Evolutionary conservation across 2,113 vertebrate species (phyloP).

Genomic region (Todiramphus saurophagus): DNA sequence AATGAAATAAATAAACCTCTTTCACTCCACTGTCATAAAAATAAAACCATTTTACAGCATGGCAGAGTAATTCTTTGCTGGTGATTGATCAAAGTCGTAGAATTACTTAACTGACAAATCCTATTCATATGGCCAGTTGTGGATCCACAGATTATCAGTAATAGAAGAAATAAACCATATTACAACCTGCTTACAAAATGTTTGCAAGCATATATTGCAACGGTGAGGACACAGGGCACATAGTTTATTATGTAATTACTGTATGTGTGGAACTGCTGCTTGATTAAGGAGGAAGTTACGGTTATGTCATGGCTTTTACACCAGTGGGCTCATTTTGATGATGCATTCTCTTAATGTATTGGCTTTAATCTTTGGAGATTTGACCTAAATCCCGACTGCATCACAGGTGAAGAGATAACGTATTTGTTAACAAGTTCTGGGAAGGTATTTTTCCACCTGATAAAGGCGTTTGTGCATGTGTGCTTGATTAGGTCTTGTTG

Average conservation of each 20-base stretch:
- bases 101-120: not conserved
- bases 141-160: not conserved
- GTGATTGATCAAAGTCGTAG: not conserved
- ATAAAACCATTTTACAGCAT: not conserved
- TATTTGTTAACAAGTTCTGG: not conserved
- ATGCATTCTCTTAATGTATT: not conserved
- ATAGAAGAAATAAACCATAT: rapidly evolving
- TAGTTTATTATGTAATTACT: not conserved
- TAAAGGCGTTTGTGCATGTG: not conserved
- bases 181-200: not conserved
- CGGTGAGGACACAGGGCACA: not conserved
- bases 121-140: not conserved
- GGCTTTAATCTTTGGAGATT: not conserved
- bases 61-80: not conserved
- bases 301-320: not conserved
- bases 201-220: not conserved
- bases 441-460: not conserved
- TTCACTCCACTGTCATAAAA: not conserved
- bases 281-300: not conserved
- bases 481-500: not conserved
- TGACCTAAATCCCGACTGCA: not conserved
- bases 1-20: not conserved
- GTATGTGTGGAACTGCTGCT: not conserved
- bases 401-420: not conserved
- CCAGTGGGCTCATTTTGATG: not conserved